Evolutionary conservation across 2,888 invertebrate genomes (phyloP).

Genomic region (Pinctada fucata): DNA sequence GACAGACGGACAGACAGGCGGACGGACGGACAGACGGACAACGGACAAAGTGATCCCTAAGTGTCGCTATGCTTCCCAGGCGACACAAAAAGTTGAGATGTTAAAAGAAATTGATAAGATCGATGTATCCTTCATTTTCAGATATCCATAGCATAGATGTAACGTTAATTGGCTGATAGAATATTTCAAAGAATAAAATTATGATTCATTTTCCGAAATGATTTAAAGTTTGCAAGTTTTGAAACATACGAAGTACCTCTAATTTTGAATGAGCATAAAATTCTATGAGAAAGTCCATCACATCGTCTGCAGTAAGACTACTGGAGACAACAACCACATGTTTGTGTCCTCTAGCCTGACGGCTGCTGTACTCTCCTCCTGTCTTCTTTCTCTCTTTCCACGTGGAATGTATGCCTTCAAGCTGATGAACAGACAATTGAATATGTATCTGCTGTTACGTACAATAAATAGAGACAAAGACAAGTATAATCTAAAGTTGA

Average conservation of each 20-base stretch:
- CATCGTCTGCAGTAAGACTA: slow-evolving; percentile 94
- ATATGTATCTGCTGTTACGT: neutral
- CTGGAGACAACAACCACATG: slow-evolving; percentile 99
- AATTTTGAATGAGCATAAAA: slow-evolving; percentile 97
- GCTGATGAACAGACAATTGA: slow-evolving; percentile 81
- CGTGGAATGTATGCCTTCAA: slow-evolving; percentile 97
- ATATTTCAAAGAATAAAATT: no score
- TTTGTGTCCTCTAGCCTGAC: slow-evolving; percentile 95
- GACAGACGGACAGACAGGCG: no score
- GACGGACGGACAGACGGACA: no score
- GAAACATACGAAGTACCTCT: slow-evolving; percentile 77
- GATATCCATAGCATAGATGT: no score
- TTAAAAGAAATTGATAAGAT: no score
- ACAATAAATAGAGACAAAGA: neutral
- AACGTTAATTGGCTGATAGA: no score
- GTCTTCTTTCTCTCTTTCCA: slow-evolving; percentile 98
- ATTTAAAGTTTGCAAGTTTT: no score
- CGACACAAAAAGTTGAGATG: no score
- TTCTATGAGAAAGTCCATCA: slow-evolving; percentile 99
- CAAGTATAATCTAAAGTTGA: neutral
- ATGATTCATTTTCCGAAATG: no score
- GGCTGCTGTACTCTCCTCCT: slow-evolving; percentile 92
- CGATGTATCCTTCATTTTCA: no score
- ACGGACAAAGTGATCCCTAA: no score
- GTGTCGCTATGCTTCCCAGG: no score